These are phyloP conservation scores for Anolis carolinensis DNA, from an alignment of 2,113 vertebrate genomes.

Conservation along the genomic window DNA sequence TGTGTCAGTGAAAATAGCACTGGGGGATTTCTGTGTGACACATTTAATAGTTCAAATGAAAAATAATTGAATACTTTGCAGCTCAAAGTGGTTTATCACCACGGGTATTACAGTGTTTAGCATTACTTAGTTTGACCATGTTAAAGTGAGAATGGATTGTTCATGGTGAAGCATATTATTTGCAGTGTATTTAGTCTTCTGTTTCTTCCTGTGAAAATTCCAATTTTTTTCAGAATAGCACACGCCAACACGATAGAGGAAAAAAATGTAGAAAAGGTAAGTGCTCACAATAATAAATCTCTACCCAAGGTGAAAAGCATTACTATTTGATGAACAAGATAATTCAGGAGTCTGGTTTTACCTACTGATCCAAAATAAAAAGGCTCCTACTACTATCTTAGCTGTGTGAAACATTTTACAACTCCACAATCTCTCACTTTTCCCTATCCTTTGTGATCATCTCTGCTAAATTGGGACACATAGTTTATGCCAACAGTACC, in stretches of 20 bases:
- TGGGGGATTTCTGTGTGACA: conserved; percentile 49
- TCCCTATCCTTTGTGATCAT: conserved; percentile 35
- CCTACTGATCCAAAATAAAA: conserved; percentile 41
- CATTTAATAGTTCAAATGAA: conserved; percentile 60
- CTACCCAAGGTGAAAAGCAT: conserved; percentile 49
- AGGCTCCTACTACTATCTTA: conserved; percentile 39
- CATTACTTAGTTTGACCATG: conserved; percentile 49
- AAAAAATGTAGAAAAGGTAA: conserved; percentile 25
- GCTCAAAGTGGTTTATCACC: conserved; percentile 51
- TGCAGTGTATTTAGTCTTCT: conserved; percentile 45
- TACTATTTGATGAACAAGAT: conserved; percentile 56
- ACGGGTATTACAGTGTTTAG: conserved; percentile 55
- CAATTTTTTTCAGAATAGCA: conserved; percentile 45
- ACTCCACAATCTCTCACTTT: conserved; percentile 22
- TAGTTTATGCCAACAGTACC: background rate
- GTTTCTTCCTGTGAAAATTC: conserved; percentile 61
- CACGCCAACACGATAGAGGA: conserved; percentile 25
- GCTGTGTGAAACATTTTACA: conserved; percentile 37
- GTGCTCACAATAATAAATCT: conserved; percentile 46
- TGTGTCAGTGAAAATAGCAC: conserved; percentile 45
- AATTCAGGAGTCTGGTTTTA: conserved; percentile 45
- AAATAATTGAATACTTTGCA: conserved; percentile 58
- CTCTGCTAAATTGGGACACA: conserved; percentile 3
- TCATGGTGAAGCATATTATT: conserved; percentile 50
- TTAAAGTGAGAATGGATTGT: conserved; percentile 46